phyloP scores from a whole-genome alignment of 2,797 vertebrate species.

The Choloepus didactylus region DNA sequence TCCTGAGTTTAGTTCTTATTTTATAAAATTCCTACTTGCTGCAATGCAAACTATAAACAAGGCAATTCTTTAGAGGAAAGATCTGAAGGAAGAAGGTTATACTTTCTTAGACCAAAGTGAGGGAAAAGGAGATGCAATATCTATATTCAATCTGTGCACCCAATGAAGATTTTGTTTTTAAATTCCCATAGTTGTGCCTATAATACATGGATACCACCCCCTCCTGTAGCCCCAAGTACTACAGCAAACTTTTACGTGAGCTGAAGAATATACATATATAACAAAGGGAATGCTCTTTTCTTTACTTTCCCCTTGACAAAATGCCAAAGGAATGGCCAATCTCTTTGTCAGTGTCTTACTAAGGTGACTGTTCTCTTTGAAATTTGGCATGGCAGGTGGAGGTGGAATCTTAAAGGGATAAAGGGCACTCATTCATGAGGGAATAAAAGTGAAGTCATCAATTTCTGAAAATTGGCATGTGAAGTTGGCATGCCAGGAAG shows the following conservation, averaged over 20 bases:
- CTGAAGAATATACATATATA: constrained; percentile 48
- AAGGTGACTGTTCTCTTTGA: constrained; percentile 16
- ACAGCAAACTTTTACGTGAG: constrained; percentile 67
- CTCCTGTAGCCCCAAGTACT: background rate
- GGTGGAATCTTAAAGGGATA: background rate
- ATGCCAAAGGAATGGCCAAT: background rate
- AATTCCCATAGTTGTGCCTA: background rate
- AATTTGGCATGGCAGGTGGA: constrained; percentile 30
- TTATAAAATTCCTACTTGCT: constrained; percentile 64
- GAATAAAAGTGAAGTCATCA: constrained; percentile 4
- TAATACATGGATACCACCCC: constrained; percentile 20
- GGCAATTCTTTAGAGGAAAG: constrained; percentile 57
- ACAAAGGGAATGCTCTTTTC: constrained; percentile 32
- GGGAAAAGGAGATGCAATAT: constrained; percentile 2
- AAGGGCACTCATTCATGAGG: constrained; percentile 47
- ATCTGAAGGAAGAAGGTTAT: constrained; percentile 68
- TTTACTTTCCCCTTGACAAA: constrained; percentile 41
- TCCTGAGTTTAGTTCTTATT: constrained; percentile 63
- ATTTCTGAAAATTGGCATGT: background rate
- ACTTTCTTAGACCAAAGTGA: constrained; percentile 45
- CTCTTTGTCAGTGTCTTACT: constrained; percentile 16
- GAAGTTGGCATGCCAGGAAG: constrained; percentile 43
- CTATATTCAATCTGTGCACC: constrained; percentile 67
- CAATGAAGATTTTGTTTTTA: constrained; percentile 56
- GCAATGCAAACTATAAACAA: constrained; percentile 59